Conservation (phyloP, 2,113 vertebrate genomes). For the Gallinago jamesoni region DNA sequence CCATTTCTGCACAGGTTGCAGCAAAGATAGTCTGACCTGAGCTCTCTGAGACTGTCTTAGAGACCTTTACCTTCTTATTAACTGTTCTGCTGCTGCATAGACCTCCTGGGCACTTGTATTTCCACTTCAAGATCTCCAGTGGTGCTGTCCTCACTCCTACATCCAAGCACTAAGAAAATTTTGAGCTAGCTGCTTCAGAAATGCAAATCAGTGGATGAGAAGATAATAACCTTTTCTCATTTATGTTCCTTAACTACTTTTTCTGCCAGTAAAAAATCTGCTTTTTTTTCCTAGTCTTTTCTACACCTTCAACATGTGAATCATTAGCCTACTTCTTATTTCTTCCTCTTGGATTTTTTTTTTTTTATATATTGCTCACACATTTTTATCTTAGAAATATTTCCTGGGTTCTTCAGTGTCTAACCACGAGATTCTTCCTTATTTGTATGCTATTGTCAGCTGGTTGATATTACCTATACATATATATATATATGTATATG, state of each 20-base stretch:
- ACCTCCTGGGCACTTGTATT: not conserved
- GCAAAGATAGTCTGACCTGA: not conserved
- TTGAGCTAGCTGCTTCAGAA: not conserved
- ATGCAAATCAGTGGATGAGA: not conserved
- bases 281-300: not conserved
- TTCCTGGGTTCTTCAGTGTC: not conserved
- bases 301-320: not conserved
- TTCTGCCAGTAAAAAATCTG: not conserved
- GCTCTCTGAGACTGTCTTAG: not conserved
- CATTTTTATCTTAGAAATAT: not conserved
- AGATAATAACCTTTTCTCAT: not conserved
- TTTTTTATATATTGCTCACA: not conserved
- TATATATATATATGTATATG: not conserved
- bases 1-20: not conserved
- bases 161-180: not conserved
- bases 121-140: not conserved
- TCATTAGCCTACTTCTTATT: not conserved
- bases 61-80: not conserved
- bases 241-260: not conserved
- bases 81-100: not conserved
- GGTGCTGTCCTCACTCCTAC: not conserved
- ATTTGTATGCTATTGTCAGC: not conserved
- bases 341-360: not conserved
- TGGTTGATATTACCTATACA: not conserved
- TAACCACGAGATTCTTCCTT: not conserved